Conservation (phyloP, 1,140 invertebrate genomes). For the Gryon sp. region DNA sequence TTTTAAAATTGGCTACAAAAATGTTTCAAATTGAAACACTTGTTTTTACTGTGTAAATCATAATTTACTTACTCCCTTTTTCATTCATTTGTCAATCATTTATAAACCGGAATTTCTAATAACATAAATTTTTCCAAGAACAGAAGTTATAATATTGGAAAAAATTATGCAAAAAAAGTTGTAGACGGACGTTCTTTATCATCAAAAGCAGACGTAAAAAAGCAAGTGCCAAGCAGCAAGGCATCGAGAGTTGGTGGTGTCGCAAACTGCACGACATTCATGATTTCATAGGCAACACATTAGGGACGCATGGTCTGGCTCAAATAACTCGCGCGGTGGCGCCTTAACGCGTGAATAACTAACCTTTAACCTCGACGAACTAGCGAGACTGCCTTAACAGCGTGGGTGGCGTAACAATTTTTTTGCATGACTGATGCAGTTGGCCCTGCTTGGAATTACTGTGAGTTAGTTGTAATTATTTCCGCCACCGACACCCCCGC, state of each 20-base stretch:
- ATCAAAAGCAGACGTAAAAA: conserved; percentile 52
- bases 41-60: too few species aligned
- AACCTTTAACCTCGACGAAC: conserved; percentile 70
- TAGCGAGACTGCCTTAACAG: conserved; percentile 56
- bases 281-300: conserved; percentile 66
- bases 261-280: conserved; percentile 63
- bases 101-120: conserved; percentile 47
- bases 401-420: conserved; percentile 73
- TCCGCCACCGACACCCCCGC: conserved; percentile 60
- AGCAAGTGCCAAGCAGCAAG: conserved; percentile 42
- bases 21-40: too few species aligned
- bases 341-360: conserved; percentile 77
- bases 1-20: too few species aligned
- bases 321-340: conserved; percentile 75
- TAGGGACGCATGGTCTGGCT: conserved; percentile 73
- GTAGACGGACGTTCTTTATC: conserved; percentile 64
- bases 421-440: conserved; percentile 72
- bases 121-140: conserved; percentile 55
- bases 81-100: conserved; percentile 55
- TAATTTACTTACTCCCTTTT: conserved; percentile 54
- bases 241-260: conserved; percentile 54
- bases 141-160: conserved; percentile 55
- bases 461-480: conserved; percentile 73
- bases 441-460: conserved; percentile 67
- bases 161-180: conserved; percentile 52